A percentile compares a stretch with the other conserved stretches of the same genome.
phyloP scores from a whole-genome alignment of 1,140 invertebrate species.

The Apis dorsata region DNA sequence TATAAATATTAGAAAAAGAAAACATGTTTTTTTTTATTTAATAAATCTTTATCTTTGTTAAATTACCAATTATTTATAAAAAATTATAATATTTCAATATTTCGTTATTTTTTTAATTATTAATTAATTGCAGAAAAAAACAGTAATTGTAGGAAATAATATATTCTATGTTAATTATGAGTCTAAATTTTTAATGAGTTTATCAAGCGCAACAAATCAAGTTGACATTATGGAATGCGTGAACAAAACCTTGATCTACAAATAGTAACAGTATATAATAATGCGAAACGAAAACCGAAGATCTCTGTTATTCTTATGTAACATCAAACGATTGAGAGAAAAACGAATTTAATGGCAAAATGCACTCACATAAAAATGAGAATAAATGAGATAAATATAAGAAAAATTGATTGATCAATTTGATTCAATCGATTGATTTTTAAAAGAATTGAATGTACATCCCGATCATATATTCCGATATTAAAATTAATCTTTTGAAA shows the following conservation, averaged over 20 bases:
- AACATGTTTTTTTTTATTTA: too few species aligned
- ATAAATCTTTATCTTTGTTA: too few species aligned
- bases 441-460: too few species aligned
- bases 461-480: too few species aligned
- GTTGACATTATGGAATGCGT: constrained; percentile 24
- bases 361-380: not conserved
- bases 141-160: not conserved
- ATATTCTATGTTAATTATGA: constrained; percentile 18
- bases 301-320: constrained; percentile 22
- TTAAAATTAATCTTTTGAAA: too few species aligned
- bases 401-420: not conserved
- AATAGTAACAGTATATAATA: constrained; percentile 37
- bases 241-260: constrained; percentile 50
- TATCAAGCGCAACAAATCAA: not conserved
- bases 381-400: not conserved
- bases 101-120: not conserved
- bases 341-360: not conserved
- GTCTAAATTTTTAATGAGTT: constrained; percentile 42
- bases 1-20: too few species aligned
- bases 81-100: not conserved
- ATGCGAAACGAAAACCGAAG: constrained; percentile 37
- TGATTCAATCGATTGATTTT: not conserved
- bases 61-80: too few species aligned
- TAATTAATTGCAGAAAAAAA: not conserved
- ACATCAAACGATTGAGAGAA: not conserved